phyloP scores from a whole-genome alignment of 1,140 invertebrate species.

The Littorina saxatilis region DNA sequence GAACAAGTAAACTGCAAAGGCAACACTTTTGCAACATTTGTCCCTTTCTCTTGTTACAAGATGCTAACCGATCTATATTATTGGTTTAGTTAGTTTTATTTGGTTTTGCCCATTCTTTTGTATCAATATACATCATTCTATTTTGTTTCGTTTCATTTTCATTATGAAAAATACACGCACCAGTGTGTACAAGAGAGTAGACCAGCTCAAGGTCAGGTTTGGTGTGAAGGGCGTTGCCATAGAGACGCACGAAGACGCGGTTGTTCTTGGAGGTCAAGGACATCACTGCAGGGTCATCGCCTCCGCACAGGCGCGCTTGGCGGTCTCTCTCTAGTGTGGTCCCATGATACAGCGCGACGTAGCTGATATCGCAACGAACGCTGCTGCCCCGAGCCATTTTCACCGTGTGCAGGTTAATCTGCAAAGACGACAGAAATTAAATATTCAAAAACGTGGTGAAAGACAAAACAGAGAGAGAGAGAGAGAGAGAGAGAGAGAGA shows the following conservation, averaged over 20 bases:
- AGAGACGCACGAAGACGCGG: slow-evolving; percentile 55
- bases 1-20: no score
- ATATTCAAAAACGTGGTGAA: not conserved
- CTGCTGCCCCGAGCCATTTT: slow-evolving; percentile 30
- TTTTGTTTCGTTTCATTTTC: no score
- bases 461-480: not conserved
- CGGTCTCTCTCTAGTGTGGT: slow-evolving; percentile 43
- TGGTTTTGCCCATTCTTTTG: no score
- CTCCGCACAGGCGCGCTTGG: slow-evolving; percentile 28
- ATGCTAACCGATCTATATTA: no score
- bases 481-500: not conserved
- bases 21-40: no score
- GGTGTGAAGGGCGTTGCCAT: slow-evolving; percentile 25
- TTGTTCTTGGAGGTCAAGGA: slow-evolving; percentile 47
- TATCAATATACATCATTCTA: no score
- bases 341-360: slow-evolving; percentile 44
- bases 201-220: slow-evolving; percentile 43
- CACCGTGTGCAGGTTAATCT: slow-evolving; percentile 45
- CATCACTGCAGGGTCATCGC: slow-evolving; percentile 11
- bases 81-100: no score
- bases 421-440: not conserved
- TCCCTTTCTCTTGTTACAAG: no score
- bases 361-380: slow-evolving; percentile 44
- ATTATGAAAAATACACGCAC: slow-evolving; percentile 30
- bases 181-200: slow-evolving; percentile 44